Conservation (phyloP, 2,888 invertebrate species). For the Melipona beecheii region DNA sequence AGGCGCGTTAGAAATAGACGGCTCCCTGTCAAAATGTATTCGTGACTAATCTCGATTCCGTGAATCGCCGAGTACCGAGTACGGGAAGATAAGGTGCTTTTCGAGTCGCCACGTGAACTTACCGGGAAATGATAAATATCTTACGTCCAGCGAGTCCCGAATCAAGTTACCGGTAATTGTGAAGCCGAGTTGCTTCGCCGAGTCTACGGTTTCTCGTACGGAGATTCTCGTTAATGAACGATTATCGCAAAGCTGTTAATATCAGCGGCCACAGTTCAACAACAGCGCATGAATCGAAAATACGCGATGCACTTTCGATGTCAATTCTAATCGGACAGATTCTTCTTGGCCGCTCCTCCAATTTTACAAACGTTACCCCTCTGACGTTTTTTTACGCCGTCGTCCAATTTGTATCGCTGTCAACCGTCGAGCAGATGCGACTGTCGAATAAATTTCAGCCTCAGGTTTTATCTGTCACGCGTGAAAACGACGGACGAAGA, state of each 20-base stretch:
- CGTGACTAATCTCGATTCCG: conserved; percentile 61
- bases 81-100: conserved; percentile 35
- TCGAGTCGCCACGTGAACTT: conserved; percentile 3
- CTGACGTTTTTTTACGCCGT: conserved; percentile 16
- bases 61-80: conserved; percentile 30
- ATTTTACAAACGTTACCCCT: conserved; percentile 25
- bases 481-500: neutral
- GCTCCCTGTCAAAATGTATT: conserved; percentile 59
- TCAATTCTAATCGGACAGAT: neutral
- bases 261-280: neutral
- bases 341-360: conserved; percentile 9
- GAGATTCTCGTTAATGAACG: neutral
- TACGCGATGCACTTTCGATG: neutral
- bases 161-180: conserved; percentile 25
- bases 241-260: neutral
- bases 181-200: neutral
- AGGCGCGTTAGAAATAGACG: conserved; percentile 63
- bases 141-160: neutral
- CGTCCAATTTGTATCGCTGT: conserved; percentile 31
- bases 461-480: neutral
- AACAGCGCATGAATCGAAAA: conserved; percentile 12
- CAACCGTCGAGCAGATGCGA: neutral
- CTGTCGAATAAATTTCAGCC: neutral
- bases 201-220: neutral
- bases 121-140: conserved; percentile 32